phyloP scores from a whole-genome alignment of 2,888 invertebrate genomes.

The Keiferia lycopersicella region DNA sequence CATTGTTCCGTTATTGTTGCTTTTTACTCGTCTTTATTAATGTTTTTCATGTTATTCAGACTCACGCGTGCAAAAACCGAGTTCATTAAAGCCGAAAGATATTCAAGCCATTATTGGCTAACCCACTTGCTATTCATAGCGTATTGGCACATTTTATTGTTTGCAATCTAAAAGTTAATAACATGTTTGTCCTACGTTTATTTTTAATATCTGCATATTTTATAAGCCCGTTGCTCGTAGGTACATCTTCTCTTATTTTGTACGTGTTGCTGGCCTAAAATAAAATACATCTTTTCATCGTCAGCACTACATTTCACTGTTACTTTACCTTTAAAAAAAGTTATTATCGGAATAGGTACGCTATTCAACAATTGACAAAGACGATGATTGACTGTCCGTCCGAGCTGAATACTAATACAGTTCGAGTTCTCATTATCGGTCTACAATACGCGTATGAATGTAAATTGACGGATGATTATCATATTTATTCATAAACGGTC shows the following conservation, averaged over 20 bases:
- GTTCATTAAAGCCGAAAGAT: conserved; percentile 29
- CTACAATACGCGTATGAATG: conserved; percentile 27
- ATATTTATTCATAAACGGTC: conserved; percentile 27
- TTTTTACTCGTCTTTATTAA: conserved; percentile 51
- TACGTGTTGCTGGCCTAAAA: neutral
- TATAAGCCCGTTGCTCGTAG: neutral
- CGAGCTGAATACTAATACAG: conserved; percentile 28
- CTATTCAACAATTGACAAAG: conserved; percentile 9
- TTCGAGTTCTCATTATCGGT: conserved; percentile 28
- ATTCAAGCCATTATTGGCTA: conserved; percentile 27
- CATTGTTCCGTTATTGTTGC: conserved; percentile 60
- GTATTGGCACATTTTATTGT: conserved; percentile 23
- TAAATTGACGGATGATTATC: conserved; percentile 22
- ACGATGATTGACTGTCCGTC: conserved; percentile 25
- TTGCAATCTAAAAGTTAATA: conserved; percentile 21
- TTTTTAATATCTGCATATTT: conserved; percentile 12
- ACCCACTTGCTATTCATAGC: conserved; percentile 25
- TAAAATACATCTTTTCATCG: neutral
- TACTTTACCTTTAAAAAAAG: neutral
- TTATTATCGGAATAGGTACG: neutral
- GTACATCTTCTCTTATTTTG: neutral
- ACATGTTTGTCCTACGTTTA: conserved; percentile 18
- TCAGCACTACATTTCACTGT: neutral
- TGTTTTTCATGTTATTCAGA: conserved; percentile 30
- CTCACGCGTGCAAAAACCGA: conserved; percentile 28